A percentile compares a stretch with the other conserved stretches of the same genome.
These are phyloP conservation scores for Rotaria magnacalcarata DNA, from an alignment of 2,888 invertebrate genomes.

Conservation along the genomic window DNA sequence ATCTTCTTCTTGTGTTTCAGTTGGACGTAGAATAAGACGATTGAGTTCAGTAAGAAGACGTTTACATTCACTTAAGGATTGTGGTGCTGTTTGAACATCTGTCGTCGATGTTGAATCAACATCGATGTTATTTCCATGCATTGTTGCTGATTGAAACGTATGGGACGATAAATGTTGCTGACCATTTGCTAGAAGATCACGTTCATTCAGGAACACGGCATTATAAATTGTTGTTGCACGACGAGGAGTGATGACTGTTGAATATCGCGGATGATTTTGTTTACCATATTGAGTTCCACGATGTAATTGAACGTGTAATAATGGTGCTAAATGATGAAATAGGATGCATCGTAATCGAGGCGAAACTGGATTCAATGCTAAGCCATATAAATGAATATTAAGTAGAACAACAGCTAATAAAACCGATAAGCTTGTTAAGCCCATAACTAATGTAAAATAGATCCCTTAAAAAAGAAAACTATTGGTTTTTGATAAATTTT, in stretches of 20 bases:
- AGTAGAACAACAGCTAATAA: slow-evolving; percentile 64
- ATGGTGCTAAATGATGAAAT: neutral
- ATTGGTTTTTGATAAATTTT: too few relatives aligned
- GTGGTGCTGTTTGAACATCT: neutral
- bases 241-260: neutral
- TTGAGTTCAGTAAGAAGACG: neutral
- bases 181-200: neutral
- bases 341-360: neutral
- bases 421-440: slow-evolving; percentile 63
- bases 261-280: neutral
- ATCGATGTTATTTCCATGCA: neutral
- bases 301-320: neutral
- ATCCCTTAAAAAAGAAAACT: slow-evolving; percentile 60
- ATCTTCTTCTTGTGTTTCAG: slow-evolving; percentile 21
- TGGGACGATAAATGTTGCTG: neutral
- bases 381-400: slow-evolving; percentile 62
- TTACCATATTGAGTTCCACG: neutral
- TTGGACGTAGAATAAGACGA: neutral
- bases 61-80: neutral
- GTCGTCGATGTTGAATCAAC: neutral
- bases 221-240: slow-evolving; percentile 6
- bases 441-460: slow-evolving; percentile 64
- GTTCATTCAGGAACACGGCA: slow-evolving; percentile 7
- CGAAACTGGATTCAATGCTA: slow-evolving; percentile 28
- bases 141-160: neutral